phyloP scores from a whole-genome alignment of 2,888 invertebrate species.

The Lobophora halterata region DNA sequence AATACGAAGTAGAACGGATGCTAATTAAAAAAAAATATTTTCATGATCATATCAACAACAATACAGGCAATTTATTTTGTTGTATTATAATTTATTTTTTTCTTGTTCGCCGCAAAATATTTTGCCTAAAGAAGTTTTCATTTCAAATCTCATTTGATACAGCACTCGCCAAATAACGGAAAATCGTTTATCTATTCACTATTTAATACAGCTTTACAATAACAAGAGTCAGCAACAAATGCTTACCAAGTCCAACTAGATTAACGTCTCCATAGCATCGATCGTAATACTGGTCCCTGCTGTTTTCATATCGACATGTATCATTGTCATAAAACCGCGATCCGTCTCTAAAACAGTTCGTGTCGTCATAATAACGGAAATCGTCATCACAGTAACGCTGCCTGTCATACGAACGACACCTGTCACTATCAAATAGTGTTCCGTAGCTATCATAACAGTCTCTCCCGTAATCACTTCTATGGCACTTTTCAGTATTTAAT shows the following conservation, averaged over 20 bases:
- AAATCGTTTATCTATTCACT: too few species aligned
- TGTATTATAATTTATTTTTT: too few species aligned
- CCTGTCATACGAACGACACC: neutral
- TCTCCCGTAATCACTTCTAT: neutral
- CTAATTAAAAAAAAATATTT: too few species aligned
- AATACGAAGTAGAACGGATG: too few species aligned
- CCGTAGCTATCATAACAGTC: neutral
- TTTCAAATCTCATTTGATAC: too few species aligned
- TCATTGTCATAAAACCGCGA: constrained; percentile 5
- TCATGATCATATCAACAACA: too few species aligned
- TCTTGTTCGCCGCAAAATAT: too few species aligned
- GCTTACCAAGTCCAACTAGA: constrained; percentile 18
- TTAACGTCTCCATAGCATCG: constrained; percentile 4
- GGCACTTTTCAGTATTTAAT: too few species aligned
- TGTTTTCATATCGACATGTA: constrained; percentile 11
- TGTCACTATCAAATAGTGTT: neutral
- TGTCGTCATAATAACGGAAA: constrained; percentile 9
- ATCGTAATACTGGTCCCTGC: constrained; percentile 1
- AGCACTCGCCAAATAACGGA: too few species aligned
- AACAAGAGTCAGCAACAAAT: neutral
- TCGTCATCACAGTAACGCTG: neutral
- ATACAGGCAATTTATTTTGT: too few species aligned
- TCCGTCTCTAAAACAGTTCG: constrained; percentile 8
- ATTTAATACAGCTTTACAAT: too few species aligned
- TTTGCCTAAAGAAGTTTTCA: too few species aligned